Evolutionary conservation across 1,140 invertebrate species (phyloP).

Genomic region (Drosophila pseudoobscura): DNA sequence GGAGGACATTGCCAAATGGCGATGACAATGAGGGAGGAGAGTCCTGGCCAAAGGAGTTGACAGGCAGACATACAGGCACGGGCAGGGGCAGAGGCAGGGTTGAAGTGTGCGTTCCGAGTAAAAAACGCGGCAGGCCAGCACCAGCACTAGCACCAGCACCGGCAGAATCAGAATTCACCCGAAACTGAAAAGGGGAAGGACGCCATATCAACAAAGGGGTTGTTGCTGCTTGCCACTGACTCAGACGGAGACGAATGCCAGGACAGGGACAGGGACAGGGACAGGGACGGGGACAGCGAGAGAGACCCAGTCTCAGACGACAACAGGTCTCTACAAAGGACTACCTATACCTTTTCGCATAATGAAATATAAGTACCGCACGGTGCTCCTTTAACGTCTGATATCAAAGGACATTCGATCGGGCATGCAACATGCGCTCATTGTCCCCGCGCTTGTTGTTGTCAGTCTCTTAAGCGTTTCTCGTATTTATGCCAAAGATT

Average conservation of each 20-base stretch:
- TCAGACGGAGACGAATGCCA: slow-evolving; percentile 19
- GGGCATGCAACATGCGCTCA: slow-evolving; percentile 75
- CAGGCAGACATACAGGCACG: slow-evolving; percentile 36
- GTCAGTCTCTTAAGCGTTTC: slow-evolving; percentile 71
- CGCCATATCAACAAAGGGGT: slow-evolving; percentile 39
- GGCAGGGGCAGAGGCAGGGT: slow-evolving; percentile 43
- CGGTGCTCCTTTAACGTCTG: slow-evolving; percentile 71
- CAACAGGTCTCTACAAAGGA: slow-evolving; percentile 63
- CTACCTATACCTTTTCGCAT: slow-evolving; percentile 64
- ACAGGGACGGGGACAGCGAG: neutral
- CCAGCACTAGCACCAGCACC: slow-evolving; percentile 20
- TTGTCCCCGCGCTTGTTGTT: slow-evolving; percentile 46
- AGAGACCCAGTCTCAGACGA: slow-evolving; percentile 41
- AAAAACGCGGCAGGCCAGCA: slow-evolving; percentile 28
- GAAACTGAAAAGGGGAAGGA: slow-evolving; percentile 40
- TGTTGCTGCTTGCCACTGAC: slow-evolving; percentile 50
- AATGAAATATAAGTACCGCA: slow-evolving; percentile 76
- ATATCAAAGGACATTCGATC: slow-evolving; percentile 80
- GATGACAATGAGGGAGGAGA: slow-evolving; percentile 33
- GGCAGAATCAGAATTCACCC: slow-evolving; percentile 66
- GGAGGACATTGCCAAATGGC: slow-evolving; percentile 44
- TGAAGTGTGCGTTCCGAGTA: slow-evolving; percentile 75
- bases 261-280: neutral
- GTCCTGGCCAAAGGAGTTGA: slow-evolving; percentile 61
- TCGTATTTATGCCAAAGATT: slow-evolving; percentile 76